Evolutionary conservation across 2,797 vertebrate genomes (phyloP).

Genomic region (Gymnothorax javanicus): DNA sequence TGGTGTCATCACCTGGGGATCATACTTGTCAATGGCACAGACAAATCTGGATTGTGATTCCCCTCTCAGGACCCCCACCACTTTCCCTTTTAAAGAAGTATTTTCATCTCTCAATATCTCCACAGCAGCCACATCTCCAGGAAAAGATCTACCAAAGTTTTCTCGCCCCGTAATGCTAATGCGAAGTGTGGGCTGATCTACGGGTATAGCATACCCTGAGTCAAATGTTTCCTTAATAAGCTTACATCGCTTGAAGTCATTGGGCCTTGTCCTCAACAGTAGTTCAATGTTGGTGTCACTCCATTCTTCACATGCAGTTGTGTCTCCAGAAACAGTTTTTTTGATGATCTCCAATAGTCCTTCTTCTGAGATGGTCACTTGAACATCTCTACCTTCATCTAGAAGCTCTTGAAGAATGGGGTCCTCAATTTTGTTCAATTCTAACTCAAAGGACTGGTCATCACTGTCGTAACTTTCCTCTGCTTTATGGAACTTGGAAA

Average conservation of each 20-base stretch:
- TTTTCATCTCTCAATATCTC: constrained; percentile 54
- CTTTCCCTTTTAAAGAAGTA: constrained; percentile 59
- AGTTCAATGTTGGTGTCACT: not conserved
- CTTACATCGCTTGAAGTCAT: constrained; percentile 64
- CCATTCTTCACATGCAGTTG: not conserved
- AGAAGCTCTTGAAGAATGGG: constrained; percentile 79
- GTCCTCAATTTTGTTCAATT: constrained; percentile 61
- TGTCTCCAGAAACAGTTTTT: not conserved
- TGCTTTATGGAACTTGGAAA: constrained; percentile 64
- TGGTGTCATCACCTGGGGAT: constrained; percentile 76
- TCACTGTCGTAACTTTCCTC: constrained; percentile 53
- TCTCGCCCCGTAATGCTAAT: constrained; percentile 73
- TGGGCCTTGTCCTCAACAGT: constrained; percentile 51
- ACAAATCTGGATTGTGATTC: constrained; percentile 55
- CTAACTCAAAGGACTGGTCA: constrained; percentile 67
- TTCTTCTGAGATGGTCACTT: constrained; percentile 70
- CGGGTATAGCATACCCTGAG: constrained; percentile 66
- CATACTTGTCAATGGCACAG: constrained; percentile 73
- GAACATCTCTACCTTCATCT: constrained; percentile 69
- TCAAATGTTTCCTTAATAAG: constrained; percentile 66
- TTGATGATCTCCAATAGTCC: constrained; percentile 69
- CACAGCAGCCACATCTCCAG: constrained; percentile 74
- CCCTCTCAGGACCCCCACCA: constrained; percentile 66
- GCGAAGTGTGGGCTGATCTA: constrained; percentile 52
- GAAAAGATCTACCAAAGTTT: constrained; percentile 71